phyloP scores from a whole-genome alignment of 2,113 vertebrate species.

The Actinemys pallida region DNA sequence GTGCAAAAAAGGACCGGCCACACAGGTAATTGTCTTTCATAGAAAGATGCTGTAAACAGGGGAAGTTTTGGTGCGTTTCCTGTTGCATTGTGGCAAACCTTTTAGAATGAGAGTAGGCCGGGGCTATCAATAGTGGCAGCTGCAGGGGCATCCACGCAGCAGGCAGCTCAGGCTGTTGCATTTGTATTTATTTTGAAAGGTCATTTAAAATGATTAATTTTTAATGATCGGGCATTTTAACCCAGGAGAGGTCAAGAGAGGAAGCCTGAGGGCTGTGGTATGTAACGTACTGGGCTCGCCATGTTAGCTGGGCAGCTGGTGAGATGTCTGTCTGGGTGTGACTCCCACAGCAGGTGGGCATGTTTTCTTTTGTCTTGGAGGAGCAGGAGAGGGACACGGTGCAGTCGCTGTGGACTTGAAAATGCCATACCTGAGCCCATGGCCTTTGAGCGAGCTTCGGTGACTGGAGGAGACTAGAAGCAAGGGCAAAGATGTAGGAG shows the following conservation, averaged over 20 bases:
- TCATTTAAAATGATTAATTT: not conserved
- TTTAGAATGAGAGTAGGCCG: not conserved
- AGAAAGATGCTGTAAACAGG: not conserved
- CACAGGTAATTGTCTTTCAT: not conserved
- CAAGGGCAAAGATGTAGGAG: not conserved
- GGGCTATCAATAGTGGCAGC: not conserved
- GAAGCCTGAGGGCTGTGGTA: not conserved
- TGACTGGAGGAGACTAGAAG: not conserved
- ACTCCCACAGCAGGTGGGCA: not conserved
- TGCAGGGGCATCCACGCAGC: not conserved
- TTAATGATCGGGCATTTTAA: not conserved
- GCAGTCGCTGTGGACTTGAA: not conserved
- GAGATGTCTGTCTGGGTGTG: not conserved
- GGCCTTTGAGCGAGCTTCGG: too few relatives aligned
- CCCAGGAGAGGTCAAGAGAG: not conserved
- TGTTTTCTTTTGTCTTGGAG: not conserved
- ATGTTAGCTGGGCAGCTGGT: not conserved
- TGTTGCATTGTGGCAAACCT: not conserved
- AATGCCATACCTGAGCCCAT: not conserved
- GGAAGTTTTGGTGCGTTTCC: not conserved
- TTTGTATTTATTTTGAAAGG: not conserved
- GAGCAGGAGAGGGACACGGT: not conserved
- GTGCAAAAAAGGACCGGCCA: not conserved
- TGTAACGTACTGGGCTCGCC: accelerated
- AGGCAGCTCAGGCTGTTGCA: not conserved